A percentile compares a stretch with the other conserved stretches of the same genome.
These are phyloP conservation scores for Anas georgica DNA, from an alignment of 2,797 vertebrate species.

Conservation along the genomic window DNA sequence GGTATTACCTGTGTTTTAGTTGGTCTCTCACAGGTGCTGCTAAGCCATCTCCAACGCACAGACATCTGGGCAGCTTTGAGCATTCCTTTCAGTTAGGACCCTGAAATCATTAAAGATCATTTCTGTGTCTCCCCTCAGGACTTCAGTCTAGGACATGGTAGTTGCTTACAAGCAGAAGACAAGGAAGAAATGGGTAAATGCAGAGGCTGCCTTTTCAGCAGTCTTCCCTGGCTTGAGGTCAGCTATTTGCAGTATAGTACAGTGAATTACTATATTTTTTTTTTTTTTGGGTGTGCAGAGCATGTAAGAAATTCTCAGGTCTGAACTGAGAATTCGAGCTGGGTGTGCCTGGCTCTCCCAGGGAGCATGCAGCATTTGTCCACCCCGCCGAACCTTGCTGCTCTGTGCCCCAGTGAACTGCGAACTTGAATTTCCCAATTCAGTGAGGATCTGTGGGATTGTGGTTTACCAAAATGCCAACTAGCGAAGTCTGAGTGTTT, in stretches of 20 bases:
- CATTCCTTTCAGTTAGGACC: not conserved
- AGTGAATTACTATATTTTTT: not conserved
- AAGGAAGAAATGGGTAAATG: not conserved
- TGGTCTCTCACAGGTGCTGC: not conserved
- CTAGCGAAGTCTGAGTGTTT: not conserved
- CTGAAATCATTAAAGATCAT: not conserved
- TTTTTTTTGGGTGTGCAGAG: not conserved
- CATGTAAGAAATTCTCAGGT: not conserved
- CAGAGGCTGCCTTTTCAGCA: not conserved
- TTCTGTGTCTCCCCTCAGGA: not conserved
- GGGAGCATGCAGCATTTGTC: not conserved
- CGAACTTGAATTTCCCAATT: not conserved
- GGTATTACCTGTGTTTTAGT: not conserved
- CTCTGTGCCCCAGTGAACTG: not conserved
- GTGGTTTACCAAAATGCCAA: conserved; percentile 7
- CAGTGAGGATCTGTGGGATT: not conserved
- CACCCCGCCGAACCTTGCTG: fast-evolving
- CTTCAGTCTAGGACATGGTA: not conserved
- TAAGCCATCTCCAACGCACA: not conserved
- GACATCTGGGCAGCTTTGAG: not conserved
- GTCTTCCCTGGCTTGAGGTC: not conserved
- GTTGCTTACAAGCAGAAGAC: not conserved
- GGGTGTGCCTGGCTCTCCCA: not conserved
- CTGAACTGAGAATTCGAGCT: not conserved
- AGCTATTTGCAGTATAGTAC: not conserved